phyloP scores from a whole-genome alignment of 1,140 invertebrate species.

The Lepidurus apus region DNA sequence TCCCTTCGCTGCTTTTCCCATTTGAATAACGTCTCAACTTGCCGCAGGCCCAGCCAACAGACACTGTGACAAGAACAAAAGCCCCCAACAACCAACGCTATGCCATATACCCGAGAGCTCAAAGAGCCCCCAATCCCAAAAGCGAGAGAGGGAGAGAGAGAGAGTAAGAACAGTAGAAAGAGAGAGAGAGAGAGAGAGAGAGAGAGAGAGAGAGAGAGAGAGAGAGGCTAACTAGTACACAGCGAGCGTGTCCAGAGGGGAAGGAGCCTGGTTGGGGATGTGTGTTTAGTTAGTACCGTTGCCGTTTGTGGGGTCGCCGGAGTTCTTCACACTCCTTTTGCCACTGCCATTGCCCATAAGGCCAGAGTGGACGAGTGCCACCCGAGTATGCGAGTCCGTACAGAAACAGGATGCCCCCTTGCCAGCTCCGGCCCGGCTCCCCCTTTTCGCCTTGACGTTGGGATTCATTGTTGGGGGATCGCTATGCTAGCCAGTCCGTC shows the following conservation, averaged over 20 bases:
- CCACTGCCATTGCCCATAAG: background rate
- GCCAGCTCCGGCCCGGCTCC: background rate
- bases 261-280: background rate
- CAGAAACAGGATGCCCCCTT: constrained; percentile 11
- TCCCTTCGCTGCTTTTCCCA: constrained; percentile 17
- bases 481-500: background rate
- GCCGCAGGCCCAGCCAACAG: constrained; percentile 19
- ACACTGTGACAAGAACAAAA: constrained; percentile 20
- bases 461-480: too few relatives aligned
- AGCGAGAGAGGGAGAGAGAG: background rate
- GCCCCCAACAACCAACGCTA: constrained; percentile 13
- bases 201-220: background rate
- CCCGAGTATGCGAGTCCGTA: background rate
- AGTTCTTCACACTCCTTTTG: constrained; percentile 8
- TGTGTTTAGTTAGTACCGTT: background rate
- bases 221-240: background rate
- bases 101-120: background rate
- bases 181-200: background rate
- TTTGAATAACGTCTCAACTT: constrained; percentile 11
- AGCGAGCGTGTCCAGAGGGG: background rate
- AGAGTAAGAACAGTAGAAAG: background rate
- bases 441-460: background rate
- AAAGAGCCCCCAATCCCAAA: background rate
- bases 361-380: background rate
- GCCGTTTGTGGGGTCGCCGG: constrained; percentile 11